These are phyloP conservation scores for Mohoua ochrocephala DNA, from an alignment of 2,113 vertebrate species.

Conservation along the genomic window DNA sequence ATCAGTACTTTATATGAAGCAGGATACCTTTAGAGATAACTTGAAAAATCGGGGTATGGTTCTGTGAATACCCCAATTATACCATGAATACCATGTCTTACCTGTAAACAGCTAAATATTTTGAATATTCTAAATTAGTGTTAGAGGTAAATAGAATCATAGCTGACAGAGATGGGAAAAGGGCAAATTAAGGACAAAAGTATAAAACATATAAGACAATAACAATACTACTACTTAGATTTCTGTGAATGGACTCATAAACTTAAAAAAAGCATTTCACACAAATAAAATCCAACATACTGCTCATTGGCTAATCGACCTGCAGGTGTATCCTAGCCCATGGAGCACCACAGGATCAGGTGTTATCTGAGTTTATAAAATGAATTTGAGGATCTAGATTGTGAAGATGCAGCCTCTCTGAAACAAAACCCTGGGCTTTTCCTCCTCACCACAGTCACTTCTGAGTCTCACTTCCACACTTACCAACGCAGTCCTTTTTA, in stretches of 20 bases:
- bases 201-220: neutral
- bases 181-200: neutral
- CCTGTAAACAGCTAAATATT: neutral
- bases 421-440: neutral
- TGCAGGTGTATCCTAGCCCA: neutral
- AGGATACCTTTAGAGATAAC: neutral
- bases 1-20: neutral
- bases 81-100: neutral
- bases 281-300: neutral
- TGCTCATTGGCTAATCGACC: rapidly evolving
- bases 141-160: neutral
- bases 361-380: neutral
- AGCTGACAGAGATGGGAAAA: neutral
- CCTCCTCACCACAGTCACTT: neutral
- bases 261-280: neutral
- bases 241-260: neutral
- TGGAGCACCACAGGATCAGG: neutral
- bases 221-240: neutral
- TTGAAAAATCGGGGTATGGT: neutral
- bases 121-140: neutral
- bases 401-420: neutral
- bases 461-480: slow-evolving; percentile 10
- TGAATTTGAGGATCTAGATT: neutral
- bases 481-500: slow-evolving; percentile 91
- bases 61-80: neutral